Evolutionary conservation across 1,140 invertebrate genomes (phyloP).

Genomic region (Caligus rogercresseyi): DNA sequence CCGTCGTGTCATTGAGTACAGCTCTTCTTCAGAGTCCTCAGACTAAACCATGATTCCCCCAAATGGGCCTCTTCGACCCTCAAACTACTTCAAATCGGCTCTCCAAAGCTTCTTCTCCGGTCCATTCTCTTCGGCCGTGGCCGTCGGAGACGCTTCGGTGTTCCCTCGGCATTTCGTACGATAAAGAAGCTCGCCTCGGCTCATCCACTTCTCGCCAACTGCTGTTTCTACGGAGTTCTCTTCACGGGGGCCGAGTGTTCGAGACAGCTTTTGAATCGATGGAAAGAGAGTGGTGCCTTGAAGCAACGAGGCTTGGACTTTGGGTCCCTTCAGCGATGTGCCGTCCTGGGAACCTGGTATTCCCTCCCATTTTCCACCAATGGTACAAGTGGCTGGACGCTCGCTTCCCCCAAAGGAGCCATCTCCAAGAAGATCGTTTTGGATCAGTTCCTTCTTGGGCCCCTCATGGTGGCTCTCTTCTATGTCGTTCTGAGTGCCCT

Average conservation of each 20-base stretch:
- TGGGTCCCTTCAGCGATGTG: conserved; percentile 4
- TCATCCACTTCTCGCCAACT: conserved; percentile 5
- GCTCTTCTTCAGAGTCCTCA: not conserved
- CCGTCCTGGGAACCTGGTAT: conserved; percentile 1
- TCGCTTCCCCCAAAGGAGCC: conserved; percentile 3
- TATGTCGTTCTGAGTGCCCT: not conserved
- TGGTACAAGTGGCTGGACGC: conserved; percentile 11
- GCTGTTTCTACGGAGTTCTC: not conserved
- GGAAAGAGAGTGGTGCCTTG: too few relatives aligned
- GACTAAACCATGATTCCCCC: not conserved
- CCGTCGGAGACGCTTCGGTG: not conserved
- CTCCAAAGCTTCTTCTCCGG: not conserved
- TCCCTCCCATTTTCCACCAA: conserved; percentile 6
- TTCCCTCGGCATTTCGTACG: not conserved
- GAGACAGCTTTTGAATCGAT: not conserved
- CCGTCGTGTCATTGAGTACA: conserved; percentile 1
- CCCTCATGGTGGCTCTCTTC: not conserved
- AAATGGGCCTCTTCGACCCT: not conserved
- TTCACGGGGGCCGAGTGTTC: not conserved
- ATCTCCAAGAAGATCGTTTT: not conserved
- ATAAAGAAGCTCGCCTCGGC: not conserved
- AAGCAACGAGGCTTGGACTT: not conserved
- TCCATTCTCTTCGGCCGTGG: not conserved
- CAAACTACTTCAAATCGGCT: not conserved
- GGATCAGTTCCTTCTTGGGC: conserved; percentile 8